These are phyloP conservation scores for Vespertilio murinus DNA, from an alignment of 2,797 vertebrate species.

Conservation along the genomic window DNA sequence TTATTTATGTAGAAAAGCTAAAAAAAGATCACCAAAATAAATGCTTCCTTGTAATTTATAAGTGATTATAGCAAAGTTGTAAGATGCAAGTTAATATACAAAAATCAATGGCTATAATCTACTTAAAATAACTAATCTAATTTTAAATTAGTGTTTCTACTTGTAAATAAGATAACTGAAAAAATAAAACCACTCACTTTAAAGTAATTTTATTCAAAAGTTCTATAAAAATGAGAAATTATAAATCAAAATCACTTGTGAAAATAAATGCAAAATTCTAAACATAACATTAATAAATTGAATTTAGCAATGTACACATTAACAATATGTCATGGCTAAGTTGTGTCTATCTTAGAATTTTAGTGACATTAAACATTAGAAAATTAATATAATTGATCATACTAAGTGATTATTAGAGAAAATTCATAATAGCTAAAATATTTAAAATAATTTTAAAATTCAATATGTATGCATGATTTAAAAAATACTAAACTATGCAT, in stretches of 20 bases:
- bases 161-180: neutral
- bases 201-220: neutral
- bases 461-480: neutral
- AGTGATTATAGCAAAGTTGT: neutral
- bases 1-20: neutral
- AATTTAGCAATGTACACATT: neutral
- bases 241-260: neutral
- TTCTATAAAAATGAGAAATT: neutral
- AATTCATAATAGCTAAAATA: neutral
- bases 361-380: neutral
- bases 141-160: neutral
- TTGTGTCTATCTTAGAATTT: neutral
- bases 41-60: neutral
- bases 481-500: neutral
- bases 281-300: neutral
- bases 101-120: neutral
- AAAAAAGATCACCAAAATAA: neutral
- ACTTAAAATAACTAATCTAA: neutral
- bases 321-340: neutral
- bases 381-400: neutral
- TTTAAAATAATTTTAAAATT: neutral
- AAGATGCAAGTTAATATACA: neutral
- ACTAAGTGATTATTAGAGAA: neutral
- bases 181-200: neutral
- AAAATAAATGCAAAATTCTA: neutral